These are phyloP conservation scores for Hirtodrosophila duncani DNA, from an alignment of 2,888 invertebrate genomes.

Conservation along the genomic window DNA sequence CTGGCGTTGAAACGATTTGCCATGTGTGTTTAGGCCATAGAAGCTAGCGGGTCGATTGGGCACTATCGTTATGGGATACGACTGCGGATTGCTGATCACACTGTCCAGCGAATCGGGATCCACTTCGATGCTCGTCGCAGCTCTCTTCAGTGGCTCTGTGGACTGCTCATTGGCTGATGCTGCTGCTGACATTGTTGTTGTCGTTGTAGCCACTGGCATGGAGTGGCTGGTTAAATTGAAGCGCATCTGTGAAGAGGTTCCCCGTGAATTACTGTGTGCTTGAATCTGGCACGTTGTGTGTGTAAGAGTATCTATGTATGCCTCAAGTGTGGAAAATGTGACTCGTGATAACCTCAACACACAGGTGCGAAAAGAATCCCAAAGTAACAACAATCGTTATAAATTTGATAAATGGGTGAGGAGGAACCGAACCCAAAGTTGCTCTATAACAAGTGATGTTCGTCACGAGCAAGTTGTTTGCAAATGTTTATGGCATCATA, in stretches of 20 bases:
- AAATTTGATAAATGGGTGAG: no score
- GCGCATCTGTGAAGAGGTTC: conserved; percentile 51
- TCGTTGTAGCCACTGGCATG: conserved; percentile 29
- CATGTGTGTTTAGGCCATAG: conserved; percentile 73
- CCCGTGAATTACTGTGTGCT: conserved; percentile 18
- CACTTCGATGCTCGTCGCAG: conserved; percentile 73
- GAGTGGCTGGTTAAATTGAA: conserved; percentile 54
- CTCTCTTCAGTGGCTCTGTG: conserved; percentile 55
- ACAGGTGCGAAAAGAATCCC: conserved; percentile 50
- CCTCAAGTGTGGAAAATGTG: conserved; percentile 30
- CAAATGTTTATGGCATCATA: no score
- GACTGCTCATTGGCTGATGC: conserved; percentile 35
- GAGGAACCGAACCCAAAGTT: no score
- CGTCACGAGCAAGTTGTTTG: no score
- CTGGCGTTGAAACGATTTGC: conserved; percentile 74
- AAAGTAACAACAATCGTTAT: no score
- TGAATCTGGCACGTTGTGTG: conserved; percentile 12
- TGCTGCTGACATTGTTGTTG: conserved; percentile 11
- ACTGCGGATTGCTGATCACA: conserved; percentile 77
- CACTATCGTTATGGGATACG: conserved; percentile 78
- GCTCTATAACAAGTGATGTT: no score
- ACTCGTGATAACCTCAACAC: conserved; percentile 22
- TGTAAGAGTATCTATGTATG: conserved; percentile 10
- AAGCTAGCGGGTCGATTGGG: conserved; percentile 76
- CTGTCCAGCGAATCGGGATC: conserved; percentile 78